Conservation (phyloP, 2,113 vertebrate genomes). For the Pseudopodoces humilis region DNA sequence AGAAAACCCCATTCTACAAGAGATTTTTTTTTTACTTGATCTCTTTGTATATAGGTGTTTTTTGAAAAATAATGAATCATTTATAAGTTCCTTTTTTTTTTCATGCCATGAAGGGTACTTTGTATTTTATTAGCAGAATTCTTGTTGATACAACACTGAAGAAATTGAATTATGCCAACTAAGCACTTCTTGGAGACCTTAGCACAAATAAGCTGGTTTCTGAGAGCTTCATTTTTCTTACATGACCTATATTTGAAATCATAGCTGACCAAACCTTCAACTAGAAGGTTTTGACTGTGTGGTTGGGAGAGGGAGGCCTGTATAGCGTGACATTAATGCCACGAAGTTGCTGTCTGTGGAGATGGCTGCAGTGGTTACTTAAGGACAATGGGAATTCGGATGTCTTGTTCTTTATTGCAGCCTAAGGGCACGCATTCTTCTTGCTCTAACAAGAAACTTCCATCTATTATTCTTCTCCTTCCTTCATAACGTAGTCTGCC, state of each 20-base stretch:
- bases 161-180: neutral
- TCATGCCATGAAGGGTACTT: neutral
- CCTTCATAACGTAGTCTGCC: neutral
- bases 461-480: constrained; percentile 48
- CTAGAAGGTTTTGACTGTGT: neutral
- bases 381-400: constrained; percentile 33
- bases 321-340: neutral
- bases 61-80: neutral
- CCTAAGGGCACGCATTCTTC: constrained; percentile 44
- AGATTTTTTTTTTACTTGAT: neutral
- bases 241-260: neutral
- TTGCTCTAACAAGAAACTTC: constrained; percentile 48
- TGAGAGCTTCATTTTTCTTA: neutral
- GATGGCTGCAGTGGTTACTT: constrained; percentile 37
- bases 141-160: neutral
- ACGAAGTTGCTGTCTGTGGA: neutral
- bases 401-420: constrained; percentile 36
- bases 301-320: neutral
- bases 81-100: neutral
- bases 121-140: neutral
- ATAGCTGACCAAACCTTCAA: neutral
- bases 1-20: neutral
- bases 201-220: neutral
- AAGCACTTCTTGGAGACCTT: neutral
- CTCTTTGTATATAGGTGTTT: neutral